Percentiles rank a stretch among this genome's conserved stretches.
phyloP scores from a whole-genome alignment of 2,113 vertebrate genomes.

The Nothoprocta pentlandii region DNA sequence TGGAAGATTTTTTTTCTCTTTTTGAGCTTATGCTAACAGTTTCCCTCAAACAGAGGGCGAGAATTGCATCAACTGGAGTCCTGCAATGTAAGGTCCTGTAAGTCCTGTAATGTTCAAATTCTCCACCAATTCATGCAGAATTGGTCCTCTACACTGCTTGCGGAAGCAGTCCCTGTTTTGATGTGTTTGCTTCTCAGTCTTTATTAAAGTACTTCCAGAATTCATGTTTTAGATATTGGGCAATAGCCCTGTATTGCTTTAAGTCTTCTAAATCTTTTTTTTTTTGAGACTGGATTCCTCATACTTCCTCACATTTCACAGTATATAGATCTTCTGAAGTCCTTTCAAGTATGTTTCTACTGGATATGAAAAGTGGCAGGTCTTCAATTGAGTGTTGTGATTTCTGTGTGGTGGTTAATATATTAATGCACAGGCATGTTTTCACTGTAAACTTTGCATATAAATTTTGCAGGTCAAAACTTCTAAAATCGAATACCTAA shows the following conservation, averaged over 20 bases:
- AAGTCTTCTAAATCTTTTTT: background rate
- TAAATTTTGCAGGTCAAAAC: background rate
- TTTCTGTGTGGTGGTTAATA: background rate
- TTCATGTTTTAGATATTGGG: background rate
- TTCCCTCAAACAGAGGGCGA: background rate
- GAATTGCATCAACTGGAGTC: background rate
- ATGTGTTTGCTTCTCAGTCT: background rate
- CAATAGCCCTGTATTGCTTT: background rate
- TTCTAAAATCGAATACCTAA: background rate
- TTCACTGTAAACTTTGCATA: background rate
- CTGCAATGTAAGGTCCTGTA: background rate
- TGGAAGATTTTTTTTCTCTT: conserved; percentile 2
- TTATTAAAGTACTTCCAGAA: background rate
- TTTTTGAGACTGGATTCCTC: background rate
- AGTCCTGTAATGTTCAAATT: background rate
- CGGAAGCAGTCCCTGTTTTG: background rate
- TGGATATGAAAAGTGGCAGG: background rate
- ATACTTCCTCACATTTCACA: background rate
- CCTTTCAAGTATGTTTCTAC: background rate
- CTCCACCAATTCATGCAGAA: background rate
- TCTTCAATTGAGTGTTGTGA: background rate
- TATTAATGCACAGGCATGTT: background rate
- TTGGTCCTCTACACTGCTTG: background rate
- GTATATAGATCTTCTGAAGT: background rate
- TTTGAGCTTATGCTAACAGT: background rate